These are phyloP conservation scores for Holcopasites calliopsidis DNA, from an alignment of 1,140 invertebrate genomes.

Conservation along the genomic window DNA sequence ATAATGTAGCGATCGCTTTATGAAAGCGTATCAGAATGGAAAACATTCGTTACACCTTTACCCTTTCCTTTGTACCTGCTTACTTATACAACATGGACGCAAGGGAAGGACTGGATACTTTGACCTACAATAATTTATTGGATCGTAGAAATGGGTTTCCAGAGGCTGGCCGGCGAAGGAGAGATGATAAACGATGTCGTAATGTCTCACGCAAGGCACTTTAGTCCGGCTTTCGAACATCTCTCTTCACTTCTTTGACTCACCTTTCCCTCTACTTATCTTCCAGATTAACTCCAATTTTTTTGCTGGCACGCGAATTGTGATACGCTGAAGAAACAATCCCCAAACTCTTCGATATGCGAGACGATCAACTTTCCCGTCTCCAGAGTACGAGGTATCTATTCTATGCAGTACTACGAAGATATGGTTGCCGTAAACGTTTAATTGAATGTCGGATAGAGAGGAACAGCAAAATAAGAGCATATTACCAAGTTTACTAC, in stretches of 20 bases:
- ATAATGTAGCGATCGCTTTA: slow-evolving; percentile 9
- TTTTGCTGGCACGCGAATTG: no score
- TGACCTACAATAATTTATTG: slow-evolving; percentile 42
- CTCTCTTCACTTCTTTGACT: slow-evolving; percentile 31
- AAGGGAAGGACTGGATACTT: background rate
- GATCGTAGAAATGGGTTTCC: slow-evolving; percentile 21
- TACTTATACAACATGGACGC: background rate
- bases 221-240: background rate
- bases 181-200: slow-evolving; percentile 50
- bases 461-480: background rate
- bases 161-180: background rate
- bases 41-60: slow-evolving; percentile 13
- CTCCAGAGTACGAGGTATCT: background rate
- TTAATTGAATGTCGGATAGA: background rate
- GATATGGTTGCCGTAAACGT: background rate
- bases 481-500: background rate
- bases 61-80: background rate
- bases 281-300: background rate
- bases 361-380: no score
- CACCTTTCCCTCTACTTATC: background rate
- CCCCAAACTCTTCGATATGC: background rate
- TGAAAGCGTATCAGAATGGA: background rate
- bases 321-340: background rate
- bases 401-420: background rate
- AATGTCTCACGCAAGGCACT: slow-evolving; percentile 33